Evolutionary conservation across 2,888 invertebrate genomes (phyloP), one percentile per base, ranked within the genome.

Genomic region (Syritta pipiens): DNA sequence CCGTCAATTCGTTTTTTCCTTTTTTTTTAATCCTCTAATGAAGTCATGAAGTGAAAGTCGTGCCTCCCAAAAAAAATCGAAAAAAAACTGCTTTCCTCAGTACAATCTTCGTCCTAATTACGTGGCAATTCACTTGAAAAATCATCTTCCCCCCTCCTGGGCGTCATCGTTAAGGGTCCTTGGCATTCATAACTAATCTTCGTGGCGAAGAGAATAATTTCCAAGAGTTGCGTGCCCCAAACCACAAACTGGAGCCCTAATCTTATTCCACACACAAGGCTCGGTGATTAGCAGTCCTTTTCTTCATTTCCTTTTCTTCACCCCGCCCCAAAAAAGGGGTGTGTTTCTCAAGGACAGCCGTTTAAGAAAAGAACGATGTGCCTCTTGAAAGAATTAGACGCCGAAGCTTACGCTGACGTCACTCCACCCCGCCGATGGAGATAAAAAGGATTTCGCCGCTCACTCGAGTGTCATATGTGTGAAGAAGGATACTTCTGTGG

Each of bases 241-340:
- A 62, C 69, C 55, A 35, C 32, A n/a, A 42, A 51, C 14, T 24
- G 59, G 26, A 35, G 55, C 49, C 60, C 57, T 68, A 74, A 68
- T 74, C 67, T 68, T 68, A 74, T 68, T 67, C 19, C 30, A 67
- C 60, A 79, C 74, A 79, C 74, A 67, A 67, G 35, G 55, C n/a
- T n/a, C 17, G 60, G 74, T 79, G 79, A 79, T 79, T 79, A 79
- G 79, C 40, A 79, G 79, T 74, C 67, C 79, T 74, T 74, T 65
- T 67, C 60, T 72, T 71, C 40, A 60, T 65, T 59, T 71, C 55
- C 59, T 28, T 17, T n/a, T n/a, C n/a, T n/a, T 4, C 32, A 7
- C 12, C 3, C 4, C 6, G n/a, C 1, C 1, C 1, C 6, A 3
- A 35, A 40, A 62, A 40, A 40, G 32, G 60, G 24, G 24, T 49